These are phyloP conservation scores for Beroe ovata DNA, from an alignment of 37 sponge, comb jelly and placozoan species.

Conservation along the genomic window DNA sequence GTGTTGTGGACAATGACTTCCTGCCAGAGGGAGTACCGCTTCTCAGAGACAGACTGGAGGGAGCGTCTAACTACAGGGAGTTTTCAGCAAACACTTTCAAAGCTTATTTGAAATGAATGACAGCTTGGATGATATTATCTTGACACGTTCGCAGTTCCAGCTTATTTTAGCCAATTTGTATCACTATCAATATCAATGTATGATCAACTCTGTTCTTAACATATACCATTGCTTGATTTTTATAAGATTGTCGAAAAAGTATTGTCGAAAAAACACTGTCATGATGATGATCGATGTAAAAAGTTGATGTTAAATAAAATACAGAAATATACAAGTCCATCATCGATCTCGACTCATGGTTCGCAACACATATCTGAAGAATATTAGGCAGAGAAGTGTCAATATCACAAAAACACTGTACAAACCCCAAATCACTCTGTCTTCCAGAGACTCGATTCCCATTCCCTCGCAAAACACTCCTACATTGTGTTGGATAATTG, in stretches of 20 bases:
- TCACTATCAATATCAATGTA: too few relatives aligned
- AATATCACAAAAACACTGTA: neutral
- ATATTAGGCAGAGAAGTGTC: neutral
- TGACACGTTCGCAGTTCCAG: too few relatives aligned
- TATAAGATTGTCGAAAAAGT: too few relatives aligned
- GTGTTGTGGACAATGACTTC: constrained; percentile 2
- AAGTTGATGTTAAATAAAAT: too few relatives aligned
- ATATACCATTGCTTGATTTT: too few relatives aligned
- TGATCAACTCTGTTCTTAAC: too few relatives aligned
- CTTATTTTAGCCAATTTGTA: too few relatives aligned
- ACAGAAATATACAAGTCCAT: too few relatives aligned
- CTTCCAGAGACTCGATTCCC: neutral
- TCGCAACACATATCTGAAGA: neutral
- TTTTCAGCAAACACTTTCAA: constrained; percentile 15
- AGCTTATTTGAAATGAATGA: constrained; percentile 23
- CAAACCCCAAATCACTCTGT: neutral
- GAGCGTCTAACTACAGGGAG: constrained; percentile 1
- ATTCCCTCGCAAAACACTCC: neutral
- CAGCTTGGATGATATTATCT: too few relatives aligned
- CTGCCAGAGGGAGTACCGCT: constrained; percentile 3
- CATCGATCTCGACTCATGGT: neutral
- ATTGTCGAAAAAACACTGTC: too few relatives aligned
- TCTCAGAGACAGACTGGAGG: neutral
- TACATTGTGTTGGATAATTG: neutral
- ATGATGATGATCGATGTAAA: too few relatives aligned